Evolutionary conservation across 2,113 vertebrate genomes (phyloP).

Genomic region (Andinoacara biseriatus): DNA sequence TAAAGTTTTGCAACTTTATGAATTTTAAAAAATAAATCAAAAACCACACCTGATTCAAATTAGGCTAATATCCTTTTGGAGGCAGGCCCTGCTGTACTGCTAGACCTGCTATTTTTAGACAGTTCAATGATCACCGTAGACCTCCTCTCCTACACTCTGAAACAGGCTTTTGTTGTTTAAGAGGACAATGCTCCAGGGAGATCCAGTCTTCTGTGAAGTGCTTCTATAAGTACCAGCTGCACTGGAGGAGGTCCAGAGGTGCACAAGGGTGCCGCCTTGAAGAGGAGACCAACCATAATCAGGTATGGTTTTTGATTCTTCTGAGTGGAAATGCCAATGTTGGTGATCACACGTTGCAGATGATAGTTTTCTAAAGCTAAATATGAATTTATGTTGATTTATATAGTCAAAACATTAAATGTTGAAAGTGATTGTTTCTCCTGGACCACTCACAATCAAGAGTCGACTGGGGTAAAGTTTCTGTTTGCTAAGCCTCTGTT

Average conservation of each 20-base stretch:
- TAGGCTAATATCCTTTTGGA: background rate
- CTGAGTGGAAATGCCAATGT: background rate
- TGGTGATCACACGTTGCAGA: background rate
- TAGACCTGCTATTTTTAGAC: background rate
- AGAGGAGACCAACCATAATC: background rate
- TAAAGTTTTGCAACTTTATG: background rate
- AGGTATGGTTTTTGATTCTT: background rate
- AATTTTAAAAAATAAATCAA: background rate
- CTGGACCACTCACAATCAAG: background rate
- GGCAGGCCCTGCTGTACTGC: background rate
- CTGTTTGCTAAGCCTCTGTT: constrained; percentile 66
- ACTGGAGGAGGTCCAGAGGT: background rate
- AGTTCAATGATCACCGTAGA: background rate
- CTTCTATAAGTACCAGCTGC: background rate
- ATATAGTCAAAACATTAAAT: background rate
- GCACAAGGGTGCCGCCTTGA: background rate
- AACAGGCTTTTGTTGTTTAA: background rate
- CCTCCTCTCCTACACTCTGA: background rate
- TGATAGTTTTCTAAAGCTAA: background rate
- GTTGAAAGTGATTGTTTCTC: no score
- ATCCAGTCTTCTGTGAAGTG: background rate
- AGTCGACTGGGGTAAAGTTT: background rate
- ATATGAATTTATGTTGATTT: background rate
- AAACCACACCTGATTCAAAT: background rate
- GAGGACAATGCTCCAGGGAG: background rate